phyloP scores from a whole-genome alignment of 2,888 invertebrate genomes.

The Tenthredo distinguenda region DNA sequence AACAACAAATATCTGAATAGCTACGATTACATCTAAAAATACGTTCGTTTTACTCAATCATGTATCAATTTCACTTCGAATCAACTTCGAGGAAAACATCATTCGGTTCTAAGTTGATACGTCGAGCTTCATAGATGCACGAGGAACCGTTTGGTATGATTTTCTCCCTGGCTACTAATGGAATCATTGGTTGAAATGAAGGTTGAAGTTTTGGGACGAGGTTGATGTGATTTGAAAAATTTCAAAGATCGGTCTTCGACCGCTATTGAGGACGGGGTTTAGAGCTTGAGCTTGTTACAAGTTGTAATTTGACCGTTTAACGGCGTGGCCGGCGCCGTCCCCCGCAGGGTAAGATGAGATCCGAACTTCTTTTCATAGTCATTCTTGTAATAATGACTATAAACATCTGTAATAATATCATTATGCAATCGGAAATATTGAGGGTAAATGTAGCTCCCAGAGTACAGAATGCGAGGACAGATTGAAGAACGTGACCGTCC shows the following conservation, averaged over 20 bases:
- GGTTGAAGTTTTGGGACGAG: neutral
- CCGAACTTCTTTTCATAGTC: constrained; percentile 73
- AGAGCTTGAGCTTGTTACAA: constrained; percentile 58
- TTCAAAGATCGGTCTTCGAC: constrained; percentile 25
- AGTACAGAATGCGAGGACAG: neutral
- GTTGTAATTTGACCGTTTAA: constrained; percentile 73
- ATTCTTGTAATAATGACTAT: constrained; percentile 72
- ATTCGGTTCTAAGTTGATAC: neutral
- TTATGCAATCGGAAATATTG: constrained; percentile 58
- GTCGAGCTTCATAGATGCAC: neutral
- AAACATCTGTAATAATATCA: constrained; percentile 67
- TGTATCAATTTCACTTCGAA: neutral
- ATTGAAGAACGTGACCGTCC: neutral
- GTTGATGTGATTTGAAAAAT: neutral
- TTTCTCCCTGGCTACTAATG: neutral
- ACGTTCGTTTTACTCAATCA: neutral
- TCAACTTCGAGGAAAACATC: neutral
- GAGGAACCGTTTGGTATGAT: neutral
- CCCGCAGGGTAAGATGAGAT: constrained; percentile 72
- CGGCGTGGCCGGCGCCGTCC: constrained; percentile 64
- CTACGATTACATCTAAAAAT: neutral
- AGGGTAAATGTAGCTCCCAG: neutral
- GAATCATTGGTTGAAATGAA: neutral
- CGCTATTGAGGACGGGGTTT: constrained; percentile 31
- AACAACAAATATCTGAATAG: neutral